Conservation (phyloP, 2,113 vertebrate species). For the Raja brachyura region DNA sequence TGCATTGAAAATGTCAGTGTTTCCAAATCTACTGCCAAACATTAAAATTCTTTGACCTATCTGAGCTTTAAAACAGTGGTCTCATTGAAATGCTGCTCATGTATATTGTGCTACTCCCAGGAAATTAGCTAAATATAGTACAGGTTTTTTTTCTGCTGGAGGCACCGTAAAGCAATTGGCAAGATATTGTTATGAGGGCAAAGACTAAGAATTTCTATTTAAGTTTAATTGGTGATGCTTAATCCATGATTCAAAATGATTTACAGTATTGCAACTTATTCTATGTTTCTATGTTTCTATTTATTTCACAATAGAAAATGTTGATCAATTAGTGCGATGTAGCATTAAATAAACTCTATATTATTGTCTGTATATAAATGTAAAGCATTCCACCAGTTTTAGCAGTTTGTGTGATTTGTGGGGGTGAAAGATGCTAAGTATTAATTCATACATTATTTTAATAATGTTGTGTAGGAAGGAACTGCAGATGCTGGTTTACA, state of each 20-base stretch:
- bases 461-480: too few relatives aligned
- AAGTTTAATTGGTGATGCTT: not conserved
- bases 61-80: not conserved
- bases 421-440: too few relatives aligned
- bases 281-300: too few relatives aligned
- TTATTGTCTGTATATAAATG: not conserved
- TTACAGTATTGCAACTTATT: not conserved
- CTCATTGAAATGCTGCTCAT: not conserved
- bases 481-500: too few relatives aligned
- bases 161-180: not conserved
- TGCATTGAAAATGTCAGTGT: not conserved
- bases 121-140: not conserved
- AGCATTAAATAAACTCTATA: not conserved
- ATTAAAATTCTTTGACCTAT: not conserved
- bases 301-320: not conserved
- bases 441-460: too few relatives aligned
- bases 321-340: not conserved
- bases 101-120: not conserved
- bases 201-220: not conserved
- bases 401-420: too few relatives aligned
- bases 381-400: not conserved
- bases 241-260: not conserved
- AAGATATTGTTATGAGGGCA: not conserved
- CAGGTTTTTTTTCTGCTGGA: not conserved
- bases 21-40: not conserved